Conservation (phyloP, 2,113 vertebrate genomes). For the Indicator indicator region DNA sequence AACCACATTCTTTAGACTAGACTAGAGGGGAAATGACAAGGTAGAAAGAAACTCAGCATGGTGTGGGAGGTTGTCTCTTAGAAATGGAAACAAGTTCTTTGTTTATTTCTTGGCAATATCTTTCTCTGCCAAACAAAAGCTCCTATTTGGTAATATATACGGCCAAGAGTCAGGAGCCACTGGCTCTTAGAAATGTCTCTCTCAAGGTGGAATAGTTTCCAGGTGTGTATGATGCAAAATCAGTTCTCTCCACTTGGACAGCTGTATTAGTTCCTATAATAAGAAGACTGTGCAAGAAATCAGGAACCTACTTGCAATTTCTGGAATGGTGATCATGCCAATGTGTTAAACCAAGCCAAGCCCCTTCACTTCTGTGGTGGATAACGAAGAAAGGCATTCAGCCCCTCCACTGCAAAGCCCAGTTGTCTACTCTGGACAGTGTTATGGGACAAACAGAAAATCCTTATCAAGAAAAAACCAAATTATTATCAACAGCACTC, state of each 20-base stretch:
- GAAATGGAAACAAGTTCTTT: background rate
- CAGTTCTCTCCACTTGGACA: background rate
- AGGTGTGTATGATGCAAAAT: background rate
- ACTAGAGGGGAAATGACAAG: background rate
- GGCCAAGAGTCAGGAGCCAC: background rate
- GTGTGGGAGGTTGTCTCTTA: background rate
- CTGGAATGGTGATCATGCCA: background rate
- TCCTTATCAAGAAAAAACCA: background rate
- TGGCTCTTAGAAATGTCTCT: background rate
- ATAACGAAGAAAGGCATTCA: background rate
- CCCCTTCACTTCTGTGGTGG: background rate
- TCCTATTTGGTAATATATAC: background rate
- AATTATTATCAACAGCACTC: background rate
- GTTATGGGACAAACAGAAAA: background rate
- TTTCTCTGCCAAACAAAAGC: background rate
- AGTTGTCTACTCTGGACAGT: background rate
- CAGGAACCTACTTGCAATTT: background rate
- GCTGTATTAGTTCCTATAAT: background rate
- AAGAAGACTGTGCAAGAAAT: background rate
- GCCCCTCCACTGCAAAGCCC: background rate
- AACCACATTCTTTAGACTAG: background rate
- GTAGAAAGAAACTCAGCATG: background rate
- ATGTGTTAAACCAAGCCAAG: background rate
- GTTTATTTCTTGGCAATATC: background rate
- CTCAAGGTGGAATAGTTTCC: background rate